phyloP scores from a whole-genome alignment of 2,888 invertebrate genomes.

The Watsonalla cultraria region DNA sequence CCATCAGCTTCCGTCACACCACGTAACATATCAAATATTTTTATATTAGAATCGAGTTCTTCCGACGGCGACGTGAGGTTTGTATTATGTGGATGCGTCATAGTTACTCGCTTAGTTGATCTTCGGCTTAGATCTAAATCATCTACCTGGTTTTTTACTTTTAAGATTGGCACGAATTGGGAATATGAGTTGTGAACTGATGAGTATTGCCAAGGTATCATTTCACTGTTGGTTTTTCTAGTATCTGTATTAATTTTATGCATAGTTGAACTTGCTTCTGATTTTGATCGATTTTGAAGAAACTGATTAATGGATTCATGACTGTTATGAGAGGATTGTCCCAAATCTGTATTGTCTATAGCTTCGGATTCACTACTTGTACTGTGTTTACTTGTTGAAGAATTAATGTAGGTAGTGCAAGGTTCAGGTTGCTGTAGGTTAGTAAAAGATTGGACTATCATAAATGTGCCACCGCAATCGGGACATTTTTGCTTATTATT shows the following conservation, averaged over 20 bases:
- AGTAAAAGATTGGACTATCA: conserved; percentile 49
- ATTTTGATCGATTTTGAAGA: background rate
- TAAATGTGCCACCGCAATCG: conserved; percentile 64
- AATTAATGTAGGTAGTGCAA: background rate
- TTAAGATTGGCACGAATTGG: conserved; percentile 44
- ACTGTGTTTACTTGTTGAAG: background rate
- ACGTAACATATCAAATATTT: conserved; percentile 52
- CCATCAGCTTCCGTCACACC: conserved; percentile 49
- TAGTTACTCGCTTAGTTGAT: conserved; percentile 54
- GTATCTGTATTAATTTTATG: conserved; percentile 2
- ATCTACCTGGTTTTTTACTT: conserved; percentile 26
- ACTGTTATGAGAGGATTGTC: background rate
- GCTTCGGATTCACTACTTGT: background rate
- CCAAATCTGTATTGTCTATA: background rate
- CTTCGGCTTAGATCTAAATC: conserved; percentile 12
- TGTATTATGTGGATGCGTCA: conserved; percentile 37
- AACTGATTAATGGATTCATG: background rate
- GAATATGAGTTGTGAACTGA: conserved; percentile 5
- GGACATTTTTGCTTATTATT: conserved; percentile 70
- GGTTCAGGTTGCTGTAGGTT: conserved; percentile 19
- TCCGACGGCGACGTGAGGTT: conserved; percentile 20
- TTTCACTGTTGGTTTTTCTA: conserved; percentile 12
- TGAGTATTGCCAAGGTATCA: conserved; percentile 6
- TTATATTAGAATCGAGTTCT: conserved; percentile 17
- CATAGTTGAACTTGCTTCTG: background rate